Evolutionary conservation across 2,888 invertebrate species (phyloP).

Genomic region (Thymelicus acteon): DNA sequence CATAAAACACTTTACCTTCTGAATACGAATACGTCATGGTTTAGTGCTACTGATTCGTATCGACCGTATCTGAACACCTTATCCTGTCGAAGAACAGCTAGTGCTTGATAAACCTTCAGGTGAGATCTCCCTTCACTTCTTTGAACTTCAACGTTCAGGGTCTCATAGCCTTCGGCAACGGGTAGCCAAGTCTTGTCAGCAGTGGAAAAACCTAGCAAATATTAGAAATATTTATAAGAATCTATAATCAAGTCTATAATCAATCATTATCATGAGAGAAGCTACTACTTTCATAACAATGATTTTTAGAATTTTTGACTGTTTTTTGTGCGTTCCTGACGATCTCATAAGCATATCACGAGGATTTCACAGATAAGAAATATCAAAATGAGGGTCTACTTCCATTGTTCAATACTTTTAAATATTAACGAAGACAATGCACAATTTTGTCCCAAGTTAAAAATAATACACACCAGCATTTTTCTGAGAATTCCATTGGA

Average conservation of each 20-base stretch:
- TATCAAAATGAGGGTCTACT: no score
- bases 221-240: not conserved
- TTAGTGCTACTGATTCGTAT: slow-evolving; percentile 80
- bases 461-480: slow-evolving; percentile 69
- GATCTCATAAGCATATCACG: no score
- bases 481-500: slow-evolving; percentile 86
- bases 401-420: no score
- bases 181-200: slow-evolving; percentile 87
- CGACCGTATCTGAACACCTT: slow-evolving; percentile 81
- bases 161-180: slow-evolving; percentile 85
- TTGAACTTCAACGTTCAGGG: slow-evolving; percentile 85
- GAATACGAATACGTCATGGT: slow-evolving; percentile 82
- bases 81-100: slow-evolving; percentile 82
- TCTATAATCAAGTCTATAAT: no score
- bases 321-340: no score
- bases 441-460: not conserved
- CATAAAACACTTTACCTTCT: slow-evolving; percentile 67
- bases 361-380: no score
- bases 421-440: not conserved
- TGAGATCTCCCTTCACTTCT: slow-evolving; percentile 78
- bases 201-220: slow-evolving; percentile 84
- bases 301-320: no score
- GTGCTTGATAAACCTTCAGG: slow-evolving; percentile 85
- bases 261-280: no score
- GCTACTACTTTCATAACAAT: no score